Conservation (phyloP, 2,888 invertebrate species). For the Camponotus fellah region DNA sequence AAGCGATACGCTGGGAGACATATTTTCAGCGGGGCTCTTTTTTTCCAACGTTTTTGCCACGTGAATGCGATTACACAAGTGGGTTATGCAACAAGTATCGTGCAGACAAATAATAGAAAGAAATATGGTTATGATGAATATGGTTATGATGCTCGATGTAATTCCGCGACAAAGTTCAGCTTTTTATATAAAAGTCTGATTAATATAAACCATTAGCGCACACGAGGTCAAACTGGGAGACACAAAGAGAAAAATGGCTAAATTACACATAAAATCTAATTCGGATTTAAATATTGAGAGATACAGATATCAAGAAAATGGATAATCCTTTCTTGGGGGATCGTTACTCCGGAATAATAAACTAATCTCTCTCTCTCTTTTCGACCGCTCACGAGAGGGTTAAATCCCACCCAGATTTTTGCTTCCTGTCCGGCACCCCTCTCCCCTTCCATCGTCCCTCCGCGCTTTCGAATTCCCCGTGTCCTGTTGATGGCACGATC, state of each 20-base stretch:
- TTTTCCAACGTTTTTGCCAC: background rate
- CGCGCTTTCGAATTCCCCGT: slow-evolving; percentile 72
- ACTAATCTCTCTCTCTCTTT: slow-evolving; percentile 65
- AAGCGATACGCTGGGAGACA: background rate
- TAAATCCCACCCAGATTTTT: slow-evolving; percentile 51
- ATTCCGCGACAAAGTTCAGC: background rate
- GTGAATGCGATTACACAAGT: background rate
- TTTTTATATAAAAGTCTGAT: background rate
- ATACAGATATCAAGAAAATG: background rate
- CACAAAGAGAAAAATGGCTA: background rate
- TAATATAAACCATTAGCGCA: background rate
- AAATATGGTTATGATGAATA: slow-evolving; percentile 1
- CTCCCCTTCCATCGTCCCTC: background rate
- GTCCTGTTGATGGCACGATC: slow-evolving; percentile 61
- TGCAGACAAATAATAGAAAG: background rate
- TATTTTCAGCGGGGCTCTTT: slow-evolving; percentile 10
- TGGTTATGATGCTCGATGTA: background rate
- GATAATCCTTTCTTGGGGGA: slow-evolving; percentile 26
- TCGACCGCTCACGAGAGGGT: slow-evolving; percentile 40
- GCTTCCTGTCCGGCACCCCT: slow-evolving; percentile 42
- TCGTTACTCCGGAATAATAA: slow-evolving; percentile 39
- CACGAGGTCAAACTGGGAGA: background rate
- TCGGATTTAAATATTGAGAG: background rate
- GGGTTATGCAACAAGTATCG: slow-evolving; percentile 16
- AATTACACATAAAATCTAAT: background rate